A percentile compares a stretch with the other conserved stretches of the same genome.
phyloP scores from a whole-genome alignment of 1,140 invertebrate genomes.

The Plectrocnemia conspersa region DNA sequence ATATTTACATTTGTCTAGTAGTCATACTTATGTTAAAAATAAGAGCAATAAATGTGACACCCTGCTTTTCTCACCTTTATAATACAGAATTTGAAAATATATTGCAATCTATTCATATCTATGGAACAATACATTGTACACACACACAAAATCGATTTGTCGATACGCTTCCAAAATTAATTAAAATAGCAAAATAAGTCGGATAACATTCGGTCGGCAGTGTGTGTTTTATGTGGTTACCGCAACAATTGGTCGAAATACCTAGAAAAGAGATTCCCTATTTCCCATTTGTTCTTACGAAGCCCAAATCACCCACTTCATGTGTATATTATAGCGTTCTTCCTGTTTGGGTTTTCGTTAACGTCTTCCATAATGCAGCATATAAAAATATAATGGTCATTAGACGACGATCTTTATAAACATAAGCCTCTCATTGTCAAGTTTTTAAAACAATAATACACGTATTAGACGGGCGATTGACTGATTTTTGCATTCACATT shows the following conservation, averaged over 20 bases:
- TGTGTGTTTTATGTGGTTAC: constrained; percentile 19
- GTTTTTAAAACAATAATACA: constrained; percentile 32
- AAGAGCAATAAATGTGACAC: constrained; percentile 34
- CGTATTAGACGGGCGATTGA: constrained; percentile 28
- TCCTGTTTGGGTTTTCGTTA: constrained; percentile 9
- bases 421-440: constrained; percentile 24
- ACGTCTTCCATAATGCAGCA: constrained; percentile 17
- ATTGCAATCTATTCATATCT: constrained; percentile 34
- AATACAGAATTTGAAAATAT: constrained; percentile 29
- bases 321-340: constrained; percentile 12
- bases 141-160: constrained; percentile 28
- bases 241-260: constrained; percentile 10
- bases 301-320: constrained; percentile 6
- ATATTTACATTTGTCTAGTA: background rate
- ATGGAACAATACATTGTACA: constrained; percentile 32
- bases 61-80: constrained; percentile 35
- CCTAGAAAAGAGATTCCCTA: constrained; percentile 32
- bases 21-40: constrained; percentile 16
- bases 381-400: constrained; percentile 19
- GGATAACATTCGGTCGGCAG: constrained; percentile 13
- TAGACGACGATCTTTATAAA: constrained; percentile 10
- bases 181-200: constrained; percentile 31
- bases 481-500: constrained; percentile 33
- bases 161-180: constrained; percentile 29
- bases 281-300: too few species aligned